Percentiles rank a stretch among this genome's conserved stretches.
Evolutionary conservation across 1,140 invertebrate genomes (phyloP).

Genomic region (Sinella curviseta): DNA sequence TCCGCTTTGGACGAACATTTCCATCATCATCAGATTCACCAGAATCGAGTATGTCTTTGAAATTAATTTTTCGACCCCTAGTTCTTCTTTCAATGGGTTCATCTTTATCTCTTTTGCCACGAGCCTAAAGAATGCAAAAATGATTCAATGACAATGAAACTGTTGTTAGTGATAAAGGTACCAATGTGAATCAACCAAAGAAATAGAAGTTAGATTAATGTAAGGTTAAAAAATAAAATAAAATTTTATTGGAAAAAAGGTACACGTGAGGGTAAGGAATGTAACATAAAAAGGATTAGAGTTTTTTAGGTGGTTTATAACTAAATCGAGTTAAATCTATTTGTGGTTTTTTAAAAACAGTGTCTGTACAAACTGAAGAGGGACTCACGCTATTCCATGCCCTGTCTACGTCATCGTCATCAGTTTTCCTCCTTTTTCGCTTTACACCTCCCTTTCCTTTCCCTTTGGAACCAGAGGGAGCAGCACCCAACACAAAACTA

Average conservation of each 20-base stretch:
- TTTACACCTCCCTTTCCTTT: conserved; percentile 12
- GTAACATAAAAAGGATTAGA: conserved; percentile 5
- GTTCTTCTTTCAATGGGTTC: conserved; percentile 60
- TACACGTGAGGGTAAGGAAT: background rate
- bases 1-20: conserved; percentile 60
- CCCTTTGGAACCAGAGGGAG: background rate
- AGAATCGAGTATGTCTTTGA: conserved; percentile 66
- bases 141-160: background rate
- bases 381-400: conserved; percentile 33
- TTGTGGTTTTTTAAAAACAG: background rate
- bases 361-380: background rate
- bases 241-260: background rate
- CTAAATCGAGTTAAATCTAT: conserved; percentile 31
- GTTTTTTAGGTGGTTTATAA: conserved; percentile 27
- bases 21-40: conserved; percentile 52
- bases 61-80: conserved; percentile 70
- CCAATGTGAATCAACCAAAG: background rate
- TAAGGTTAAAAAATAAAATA: background rate
- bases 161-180: background rate
- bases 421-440: conserved; percentile 41
- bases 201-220: background rate
- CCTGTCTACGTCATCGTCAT: conserved; percentile 47
- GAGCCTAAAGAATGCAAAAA: conserved; percentile 28
- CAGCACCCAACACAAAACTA: conserved; percentile 26
- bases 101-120: conserved; percentile 53